These are phyloP conservation scores for Mus minutoides DNA, from an alignment of 2,797 vertebrate species.

Conservation along the genomic window DNA sequence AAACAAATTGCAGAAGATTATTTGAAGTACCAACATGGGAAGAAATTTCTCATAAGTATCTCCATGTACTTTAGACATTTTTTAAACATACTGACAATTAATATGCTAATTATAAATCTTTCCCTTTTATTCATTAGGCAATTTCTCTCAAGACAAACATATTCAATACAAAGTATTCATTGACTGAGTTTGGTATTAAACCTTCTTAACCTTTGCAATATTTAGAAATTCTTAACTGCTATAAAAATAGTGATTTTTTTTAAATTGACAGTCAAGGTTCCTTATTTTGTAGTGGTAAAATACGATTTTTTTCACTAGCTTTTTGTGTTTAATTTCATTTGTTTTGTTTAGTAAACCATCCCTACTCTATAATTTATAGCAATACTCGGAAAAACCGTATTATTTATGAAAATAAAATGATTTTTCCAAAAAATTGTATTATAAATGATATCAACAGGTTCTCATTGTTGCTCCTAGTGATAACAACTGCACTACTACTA, in stretches of 20 bases:
- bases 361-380: not conserved
- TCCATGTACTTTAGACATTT: conserved; percentile 58
- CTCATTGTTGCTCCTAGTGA: not conserved
- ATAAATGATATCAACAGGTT: not conserved
- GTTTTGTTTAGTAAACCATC: not conserved
- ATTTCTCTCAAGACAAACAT: conserved; percentile 49
- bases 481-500: not conserved
- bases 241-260: conserved; percentile 6
- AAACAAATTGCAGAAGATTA: conserved; percentile 49
- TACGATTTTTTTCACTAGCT: not conserved
- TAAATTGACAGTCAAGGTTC: not conserved
- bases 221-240: not conserved
- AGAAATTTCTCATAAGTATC: conserved; percentile 35
- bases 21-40: conserved; percentile 57
- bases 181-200: not conserved
- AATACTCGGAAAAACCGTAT: not conserved
- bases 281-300: not conserved
- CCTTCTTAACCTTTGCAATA: not conserved
- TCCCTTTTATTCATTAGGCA: conserved; percentile 63
- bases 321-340: not conserved
- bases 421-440: no score
- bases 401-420: not conserved
- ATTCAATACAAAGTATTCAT: conserved; percentile 22
- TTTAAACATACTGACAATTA: conserved; percentile 31
- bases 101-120: conserved; percentile 48